These are phyloP conservation scores for Spodoptera exigua DNA, from an alignment of 2,888 invertebrate species.

Conservation along the genomic window DNA sequence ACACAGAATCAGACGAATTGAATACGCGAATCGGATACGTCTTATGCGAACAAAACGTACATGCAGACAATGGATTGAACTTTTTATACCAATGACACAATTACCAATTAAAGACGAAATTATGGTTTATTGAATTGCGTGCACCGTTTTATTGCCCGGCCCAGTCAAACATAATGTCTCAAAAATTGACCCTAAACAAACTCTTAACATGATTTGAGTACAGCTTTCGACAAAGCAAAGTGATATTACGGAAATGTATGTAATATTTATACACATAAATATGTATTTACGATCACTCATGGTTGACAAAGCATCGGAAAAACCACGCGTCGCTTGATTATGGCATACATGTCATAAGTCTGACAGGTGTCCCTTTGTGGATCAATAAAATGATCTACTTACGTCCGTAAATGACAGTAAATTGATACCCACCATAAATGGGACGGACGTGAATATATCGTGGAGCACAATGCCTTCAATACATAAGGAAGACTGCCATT, in stretches of 20 bases:
- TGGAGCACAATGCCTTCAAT: conserved; percentile 27
- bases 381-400: conserved; percentile 38
- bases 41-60: conserved; percentile 5
- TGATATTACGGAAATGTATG: no score
- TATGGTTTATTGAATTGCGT: conserved; percentile 12
- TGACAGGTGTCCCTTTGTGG: conserved; percentile 38
- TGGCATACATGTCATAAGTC: conserved; percentile 23
- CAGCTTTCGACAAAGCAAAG: no score
- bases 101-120: conserved; percentile 17
- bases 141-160: conserved; percentile 2
- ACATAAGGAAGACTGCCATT: conserved; percentile 24
- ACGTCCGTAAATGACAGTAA: conserved; percentile 31
- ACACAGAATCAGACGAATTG: conserved; percentile 12
- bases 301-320: conserved; percentile 12
- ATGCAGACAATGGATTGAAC: conserved; percentile 25
- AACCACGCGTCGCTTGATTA: conserved; percentile 10
- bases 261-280: no score
- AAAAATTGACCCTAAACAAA: no score
- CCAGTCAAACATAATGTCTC: no score
- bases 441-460: conserved; percentile 41
- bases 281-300: conserved; percentile 4
- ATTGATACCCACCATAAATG: conserved; percentile 46
- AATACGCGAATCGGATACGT: conserved; percentile 8
- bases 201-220: no score
- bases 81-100: conserved; percentile 29